Evolutionary conservation across 2,888 invertebrate species (phyloP), one percentile per base, ranked within the genome.

Genomic region (Schizaphis graminum): DNA sequence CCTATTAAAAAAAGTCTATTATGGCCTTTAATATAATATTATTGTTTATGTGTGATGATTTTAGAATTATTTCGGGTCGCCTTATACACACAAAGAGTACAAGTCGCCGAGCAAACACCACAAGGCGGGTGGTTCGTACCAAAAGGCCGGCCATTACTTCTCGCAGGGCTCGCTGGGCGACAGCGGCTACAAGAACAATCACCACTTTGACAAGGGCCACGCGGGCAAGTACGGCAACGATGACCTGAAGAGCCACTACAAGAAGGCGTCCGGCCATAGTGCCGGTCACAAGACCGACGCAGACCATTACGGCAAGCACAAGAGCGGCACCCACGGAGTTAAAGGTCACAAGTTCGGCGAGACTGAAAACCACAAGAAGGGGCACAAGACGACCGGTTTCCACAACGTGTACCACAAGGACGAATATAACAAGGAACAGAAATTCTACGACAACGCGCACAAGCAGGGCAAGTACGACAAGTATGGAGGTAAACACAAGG

Each of bases 391-490:
- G 0, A 97, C 97, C 95, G 98, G 98, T 0, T 97, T 97, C 96
- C 97, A 98, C 96, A 97, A 98, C 96, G 97, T 97, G 95, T 97
- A 97, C 96, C 97, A 97, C 96, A 98, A 98, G 95, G 98, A 98
- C 95, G 98, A 98, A 95, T 97, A 97, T 96, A 97, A 97, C 95
- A 97, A 97, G 95, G 97, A 97, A 95, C 97, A 97, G 96, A 97
- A 97, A 95, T 98, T 98, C 96, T 98, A 98, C 96, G 98, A 98
- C 95, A 98, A 98, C 96, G 97, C 97, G 96, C 98, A 98, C 96
- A 98, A 98, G 95, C 98, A 97, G 11, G 97, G 97, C 0, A 97
- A 97, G 95, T 97, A 97, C 95, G 97, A 97, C 95, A 98, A 98
- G 95, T 97, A 97, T 95, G 98, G 98, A 28, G 97, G 97, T 95